Evolutionary conservation across 2,113 vertebrate genomes (phyloP).

Genomic region (Otis tarda): DNA sequence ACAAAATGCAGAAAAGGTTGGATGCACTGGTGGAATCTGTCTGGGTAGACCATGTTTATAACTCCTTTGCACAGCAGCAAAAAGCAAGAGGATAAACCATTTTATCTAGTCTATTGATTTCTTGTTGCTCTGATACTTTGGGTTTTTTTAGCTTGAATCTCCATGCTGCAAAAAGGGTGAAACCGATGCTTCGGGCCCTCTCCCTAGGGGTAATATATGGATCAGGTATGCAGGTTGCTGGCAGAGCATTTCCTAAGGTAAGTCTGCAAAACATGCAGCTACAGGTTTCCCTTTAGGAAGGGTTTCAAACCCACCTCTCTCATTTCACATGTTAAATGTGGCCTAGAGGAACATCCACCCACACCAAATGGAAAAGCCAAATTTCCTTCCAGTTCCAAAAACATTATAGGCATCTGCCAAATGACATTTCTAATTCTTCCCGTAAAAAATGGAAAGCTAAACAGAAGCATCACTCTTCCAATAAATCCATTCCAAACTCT

Average conservation of each 20-base stretch:
- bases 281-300: constrained; percentile 40
- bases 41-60: constrained; percentile 23
- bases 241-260: constrained; percentile 41
- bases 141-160: constrained; percentile 29
- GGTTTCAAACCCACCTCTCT: constrained; percentile 53
- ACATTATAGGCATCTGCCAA: constrained; percentile 55
- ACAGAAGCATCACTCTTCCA: constrained; percentile 60
- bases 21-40: constrained; percentile 12
- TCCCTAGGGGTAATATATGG: constrained; percentile 8
- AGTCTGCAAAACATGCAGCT: constrained; percentile 39
- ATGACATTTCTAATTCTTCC: constrained; percentile 67
- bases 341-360: constrained; percentile 49
- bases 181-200: constrained; percentile 41
- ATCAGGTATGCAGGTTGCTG: constrained; percentile 40
- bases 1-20: constrained; percentile 24
- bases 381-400: constrained; percentile 66
- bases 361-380: constrained; percentile 57
- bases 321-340: constrained; percentile 50
- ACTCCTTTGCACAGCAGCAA: constrained; percentile 18
- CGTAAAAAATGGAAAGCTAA: constrained; percentile 54
- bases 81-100: constrained; percentile 53
- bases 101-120: constrained; percentile 64
- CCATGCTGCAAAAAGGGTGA: constrained; percentile 22
- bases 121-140: constrained; percentile 51
- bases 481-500: constrained; percentile 49